These are phyloP conservation scores for Pangasius larnaudii DNA, from an alignment of 2,797 vertebrate species.

Conservation along the genomic window DNA sequence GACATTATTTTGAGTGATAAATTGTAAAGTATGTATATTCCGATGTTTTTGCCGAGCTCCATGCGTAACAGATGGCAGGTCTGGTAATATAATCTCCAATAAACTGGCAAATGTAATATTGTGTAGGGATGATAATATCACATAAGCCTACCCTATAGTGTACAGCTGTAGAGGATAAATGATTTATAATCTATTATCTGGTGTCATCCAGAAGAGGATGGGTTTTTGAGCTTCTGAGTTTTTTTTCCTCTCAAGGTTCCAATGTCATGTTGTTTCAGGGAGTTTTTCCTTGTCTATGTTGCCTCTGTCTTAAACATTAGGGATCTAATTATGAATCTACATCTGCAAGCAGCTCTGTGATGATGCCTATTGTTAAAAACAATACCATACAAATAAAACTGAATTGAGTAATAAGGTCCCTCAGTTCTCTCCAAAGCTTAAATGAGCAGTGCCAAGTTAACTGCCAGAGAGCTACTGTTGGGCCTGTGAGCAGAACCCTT, in stretches of 20 bases:
- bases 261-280: not conserved
- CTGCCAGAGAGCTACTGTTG: not conserved
- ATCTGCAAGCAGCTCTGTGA: not conserved
- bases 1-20: not conserved
- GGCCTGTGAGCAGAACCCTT: not conserved
- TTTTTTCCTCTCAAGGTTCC: not conserved
- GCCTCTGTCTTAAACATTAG: slow-evolving; percentile 3
- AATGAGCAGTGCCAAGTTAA: not conserved
- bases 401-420: not conserved
- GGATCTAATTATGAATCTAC: slow-evolving; percentile 11
- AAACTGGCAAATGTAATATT: not conserved
- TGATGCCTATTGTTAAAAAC: not conserved
- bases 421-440: not conserved
- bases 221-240: not conserved
- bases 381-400: not conserved
- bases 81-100: not conserved
- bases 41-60: not conserved
- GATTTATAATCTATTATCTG: not conserved
- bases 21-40: not conserved
- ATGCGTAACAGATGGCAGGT: not conserved
- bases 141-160: not conserved
- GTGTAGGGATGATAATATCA: not conserved
- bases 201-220: not conserved
- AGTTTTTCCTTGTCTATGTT: not conserved
- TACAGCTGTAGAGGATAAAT: not conserved